A percentile compares a stretch with the other conserved stretches of the same genome.
phyloP scores from a whole-genome alignment of 2,888 invertebrate species.

The Dicyrtomina minuta region DNA sequence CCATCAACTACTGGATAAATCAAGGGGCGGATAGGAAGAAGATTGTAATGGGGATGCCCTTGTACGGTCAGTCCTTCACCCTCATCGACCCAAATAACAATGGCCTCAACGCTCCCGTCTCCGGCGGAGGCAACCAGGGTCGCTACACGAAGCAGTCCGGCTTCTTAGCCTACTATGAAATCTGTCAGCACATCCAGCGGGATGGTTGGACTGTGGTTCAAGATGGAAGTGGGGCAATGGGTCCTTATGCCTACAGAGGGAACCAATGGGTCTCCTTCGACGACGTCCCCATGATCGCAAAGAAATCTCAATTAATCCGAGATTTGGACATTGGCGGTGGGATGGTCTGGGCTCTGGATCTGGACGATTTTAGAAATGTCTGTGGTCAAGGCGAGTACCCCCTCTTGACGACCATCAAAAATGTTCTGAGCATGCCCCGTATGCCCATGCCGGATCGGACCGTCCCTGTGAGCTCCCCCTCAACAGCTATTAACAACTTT shows the following conservation, averaged over 20 bases:
- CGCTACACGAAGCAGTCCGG: constrained; percentile 82
- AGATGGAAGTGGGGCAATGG: constrained; percentile 75
- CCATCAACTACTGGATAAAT: constrained; percentile 84
- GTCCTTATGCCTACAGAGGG: constrained; percentile 82
- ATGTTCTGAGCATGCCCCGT: constrained; percentile 61
- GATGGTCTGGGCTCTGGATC: constrained; percentile 88
- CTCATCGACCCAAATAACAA: constrained; percentile 64
- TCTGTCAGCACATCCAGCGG: constrained; percentile 76
- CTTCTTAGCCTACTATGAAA: constrained; percentile 86
- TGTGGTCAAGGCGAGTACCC: constrained; percentile 81
- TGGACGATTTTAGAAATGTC: constrained; percentile 75
- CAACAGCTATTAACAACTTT: not conserved
- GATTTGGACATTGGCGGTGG: constrained; percentile 73
- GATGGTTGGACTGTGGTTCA: constrained; percentile 79
- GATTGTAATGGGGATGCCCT: constrained; percentile 79
- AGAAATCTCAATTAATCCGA: constrained; percentile 60
- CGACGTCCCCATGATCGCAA: constrained; percentile 74
- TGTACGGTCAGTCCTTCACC: constrained; percentile 84
- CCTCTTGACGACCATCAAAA: constrained; percentile 73
- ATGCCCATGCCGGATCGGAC: no score
- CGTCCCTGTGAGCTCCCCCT: not conserved
- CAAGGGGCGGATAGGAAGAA: constrained; percentile 79
- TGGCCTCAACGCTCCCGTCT: constrained; percentile 74
- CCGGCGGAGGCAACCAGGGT: constrained; percentile 78
- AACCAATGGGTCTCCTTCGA: constrained; percentile 92